phyloP scores from a whole-genome alignment of 2,888 invertebrate genomes.

The Meliscaeva auricollis region DNA sequence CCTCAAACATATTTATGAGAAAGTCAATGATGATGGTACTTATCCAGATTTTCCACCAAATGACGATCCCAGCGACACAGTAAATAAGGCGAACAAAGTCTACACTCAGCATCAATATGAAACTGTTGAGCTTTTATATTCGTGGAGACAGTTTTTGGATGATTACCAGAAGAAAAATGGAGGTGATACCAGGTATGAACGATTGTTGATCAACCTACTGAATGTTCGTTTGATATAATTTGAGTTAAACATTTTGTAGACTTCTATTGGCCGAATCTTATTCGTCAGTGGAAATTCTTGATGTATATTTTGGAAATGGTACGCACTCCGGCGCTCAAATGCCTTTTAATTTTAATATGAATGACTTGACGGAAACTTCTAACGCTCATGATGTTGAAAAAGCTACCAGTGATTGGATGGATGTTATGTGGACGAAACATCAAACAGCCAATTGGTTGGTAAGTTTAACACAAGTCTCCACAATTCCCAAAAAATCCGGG shows the following conservation, averaged over 20 bases:
- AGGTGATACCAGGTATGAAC: slow-evolving; percentile 76
- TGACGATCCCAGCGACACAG: slow-evolving; percentile 84
- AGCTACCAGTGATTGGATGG: slow-evolving; percentile 86
- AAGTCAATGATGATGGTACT: slow-evolving; percentile 78
- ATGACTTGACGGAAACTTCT: slow-evolving; percentile 85
- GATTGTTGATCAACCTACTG: too few species aligned
- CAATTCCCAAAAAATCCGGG: background rate
- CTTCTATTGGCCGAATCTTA: slow-evolving; percentile 87
- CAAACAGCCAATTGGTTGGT: slow-evolving; percentile 88
- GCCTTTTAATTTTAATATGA: slow-evolving; percentile 88
- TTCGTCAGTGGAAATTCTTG: slow-evolving; percentile 84
- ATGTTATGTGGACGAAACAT: slow-evolving; percentile 85
- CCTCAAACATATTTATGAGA: slow-evolving; percentile 86
- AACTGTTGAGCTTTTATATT: slow-evolving; percentile 85
- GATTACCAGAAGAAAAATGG: slow-evolving; percentile 81
- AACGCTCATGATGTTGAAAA: slow-evolving; percentile 85
- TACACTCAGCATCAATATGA: slow-evolving; percentile 87
- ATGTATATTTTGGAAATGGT: slow-evolving; percentile 86
- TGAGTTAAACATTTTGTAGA: slow-evolving; percentile 78
- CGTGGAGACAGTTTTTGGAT: slow-evolving; percentile 86
- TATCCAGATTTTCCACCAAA: slow-evolving; percentile 85
- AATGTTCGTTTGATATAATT: background rate
- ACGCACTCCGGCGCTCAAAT: slow-evolving; percentile 85
- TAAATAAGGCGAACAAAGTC: slow-evolving; percentile 86
- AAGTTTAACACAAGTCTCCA: slow-evolving; percentile 76